A percentile compares a stretch with the other conserved stretches of the same genome.
Conservation (phyloP, 2,113 vertebrate genomes). For the Lipophrys pholis region DNA sequence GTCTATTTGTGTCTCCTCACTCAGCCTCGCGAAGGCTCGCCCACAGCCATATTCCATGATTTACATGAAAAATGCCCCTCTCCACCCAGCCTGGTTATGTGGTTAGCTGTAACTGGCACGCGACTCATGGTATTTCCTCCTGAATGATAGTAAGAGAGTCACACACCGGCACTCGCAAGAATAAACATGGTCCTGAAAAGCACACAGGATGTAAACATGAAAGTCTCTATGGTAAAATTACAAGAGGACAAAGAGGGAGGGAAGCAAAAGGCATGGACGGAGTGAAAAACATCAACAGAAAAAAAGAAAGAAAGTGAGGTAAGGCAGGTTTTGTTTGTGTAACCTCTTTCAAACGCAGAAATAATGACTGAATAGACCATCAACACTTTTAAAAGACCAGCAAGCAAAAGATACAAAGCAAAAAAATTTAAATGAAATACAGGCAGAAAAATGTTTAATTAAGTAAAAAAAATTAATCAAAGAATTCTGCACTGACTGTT, state of each 20-base stretch:
- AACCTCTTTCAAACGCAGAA: conserved; percentile 14
- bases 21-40: conserved; percentile 59
- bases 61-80: conserved; percentile 75
- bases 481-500: too few species aligned
- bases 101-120: conserved; percentile 76
- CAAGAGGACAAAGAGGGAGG: conserved; percentile 30
- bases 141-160: conserved; percentile 70
- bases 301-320: not conserved
- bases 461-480: not conserved
- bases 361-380: not conserved
- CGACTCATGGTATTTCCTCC: conserved; percentile 76
- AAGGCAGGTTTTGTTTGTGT: conserved; percentile 19
- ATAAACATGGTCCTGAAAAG: conserved; percentile 67
- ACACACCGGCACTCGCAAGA: conserved; percentile 52
- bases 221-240: conserved; percentile 52
- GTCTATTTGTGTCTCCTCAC: conserved; percentile 72
- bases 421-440: not conserved
- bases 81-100: conserved; percentile 74
- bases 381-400: not conserved
- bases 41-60: conserved; percentile 76
- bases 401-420: not conserved
- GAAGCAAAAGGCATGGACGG: not conserved
- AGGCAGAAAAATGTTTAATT: not conserved
- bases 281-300: conserved; percentile 28
- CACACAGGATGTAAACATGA: conserved; percentile 62